A percentile compares a stretch with the other conserved stretches of the same genome.
Evolutionary conservation across 2,888 invertebrate genomes (phyloP).

Genomic region (Tetragonula carbonaria): DNA sequence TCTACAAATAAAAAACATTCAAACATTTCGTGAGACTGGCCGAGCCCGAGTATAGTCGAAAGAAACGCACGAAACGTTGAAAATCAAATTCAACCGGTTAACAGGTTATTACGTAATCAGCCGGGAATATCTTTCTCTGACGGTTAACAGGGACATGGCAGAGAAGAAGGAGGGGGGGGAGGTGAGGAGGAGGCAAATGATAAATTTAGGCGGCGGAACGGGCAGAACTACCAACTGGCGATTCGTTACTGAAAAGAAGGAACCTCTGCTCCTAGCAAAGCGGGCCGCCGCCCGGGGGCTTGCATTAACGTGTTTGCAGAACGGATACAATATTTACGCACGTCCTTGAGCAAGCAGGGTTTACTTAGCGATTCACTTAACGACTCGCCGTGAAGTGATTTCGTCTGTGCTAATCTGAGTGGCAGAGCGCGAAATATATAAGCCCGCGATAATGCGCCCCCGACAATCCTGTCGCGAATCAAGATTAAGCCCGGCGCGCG

Average conservation of each 20-base stretch:
- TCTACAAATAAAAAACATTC: too few species aligned
- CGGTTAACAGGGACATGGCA: neutral
- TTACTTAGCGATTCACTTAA: slow-evolving; percentile 72
- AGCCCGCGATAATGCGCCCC: slow-evolving; percentile 62
- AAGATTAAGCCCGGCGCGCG: slow-evolving; percentile 55
- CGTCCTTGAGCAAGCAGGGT: slow-evolving; percentile 65
- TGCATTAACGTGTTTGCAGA: slow-evolving; percentile 50
- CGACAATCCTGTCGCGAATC: slow-evolving; percentile 58
- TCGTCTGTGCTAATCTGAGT: slow-evolving; percentile 63
- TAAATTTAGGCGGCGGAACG: neutral
- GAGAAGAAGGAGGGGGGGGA: rapidly evolving
- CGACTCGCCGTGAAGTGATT: slow-evolving; percentile 61
- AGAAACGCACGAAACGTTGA: neutral
- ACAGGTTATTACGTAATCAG: neutral
- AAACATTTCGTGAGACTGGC: too few species aligned
- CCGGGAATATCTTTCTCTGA: neutral
- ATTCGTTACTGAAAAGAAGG: slow-evolving; percentile 13
- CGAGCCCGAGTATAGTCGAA: too few species aligned
- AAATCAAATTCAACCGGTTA: neutral
- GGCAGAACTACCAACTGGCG: neutral
- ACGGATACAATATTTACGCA: slow-evolving; percentile 61
- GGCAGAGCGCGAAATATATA: slow-evolving; percentile 61
- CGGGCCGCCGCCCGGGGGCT: neutral
- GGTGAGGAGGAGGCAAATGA: neutral
- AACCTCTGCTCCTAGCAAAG: neutral